Conservation (phyloP, 2,797 vertebrate species). For the Carapus acus region DNA sequence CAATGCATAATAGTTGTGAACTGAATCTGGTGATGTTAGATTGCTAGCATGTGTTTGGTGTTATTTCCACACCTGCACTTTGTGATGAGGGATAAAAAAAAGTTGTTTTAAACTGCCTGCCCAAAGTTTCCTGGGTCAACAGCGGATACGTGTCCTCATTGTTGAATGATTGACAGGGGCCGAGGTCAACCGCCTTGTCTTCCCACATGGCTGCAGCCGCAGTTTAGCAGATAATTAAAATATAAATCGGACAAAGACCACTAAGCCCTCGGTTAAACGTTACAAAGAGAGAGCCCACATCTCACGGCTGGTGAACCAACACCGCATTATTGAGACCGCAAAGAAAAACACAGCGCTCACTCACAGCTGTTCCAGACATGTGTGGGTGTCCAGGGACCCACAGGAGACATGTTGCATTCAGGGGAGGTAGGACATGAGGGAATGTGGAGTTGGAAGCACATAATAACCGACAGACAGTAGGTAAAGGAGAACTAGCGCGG, state of each 20-base stretch:
- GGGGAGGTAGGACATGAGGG: background rate
- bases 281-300: constrained; percentile 63
- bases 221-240: constrained; percentile 84
- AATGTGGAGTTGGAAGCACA: accelerated
- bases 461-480: too few species aligned
- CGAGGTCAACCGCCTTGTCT: constrained; percentile 46
- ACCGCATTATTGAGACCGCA: constrained; percentile 60
- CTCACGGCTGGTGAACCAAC: constrained; percentile 70
- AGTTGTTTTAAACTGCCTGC: too few species aligned
- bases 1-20: too few species aligned
- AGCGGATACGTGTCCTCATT: constrained; percentile 29
- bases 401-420: constrained; percentile 33
- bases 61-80: too few species aligned
- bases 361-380: constrained; percentile 65
- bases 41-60: too few species aligned
- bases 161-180: constrained; percentile 68
- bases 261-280: constrained; percentile 64
- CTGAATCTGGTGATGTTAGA: too few species aligned
- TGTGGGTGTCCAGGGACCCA: constrained; percentile 19
- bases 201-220: constrained; percentile 66
- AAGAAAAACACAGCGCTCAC: constrained; percentile 59
- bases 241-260: constrained; percentile 68
- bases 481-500: too few species aligned
- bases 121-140: too few species aligned
- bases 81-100: too few species aligned